Evolutionary conservation across 2,888 invertebrate species (phyloP), one percentile per base, ranked within the genome.

Genomic region (Arge pagana): DNA sequence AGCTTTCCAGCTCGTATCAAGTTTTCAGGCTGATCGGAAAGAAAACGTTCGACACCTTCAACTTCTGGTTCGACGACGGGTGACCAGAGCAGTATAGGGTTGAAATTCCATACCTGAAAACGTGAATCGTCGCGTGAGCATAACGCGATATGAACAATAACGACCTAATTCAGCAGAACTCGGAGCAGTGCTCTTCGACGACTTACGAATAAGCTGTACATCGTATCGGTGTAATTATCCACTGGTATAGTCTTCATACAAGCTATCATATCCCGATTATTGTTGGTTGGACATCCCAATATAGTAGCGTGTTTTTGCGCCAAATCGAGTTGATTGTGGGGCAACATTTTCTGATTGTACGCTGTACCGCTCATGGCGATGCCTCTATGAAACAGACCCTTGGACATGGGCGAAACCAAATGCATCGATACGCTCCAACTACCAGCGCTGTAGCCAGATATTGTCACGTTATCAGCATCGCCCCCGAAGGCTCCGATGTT

Each of bases 401-500:
- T 79, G 1, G 85, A 83, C 83, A 88, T 83, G 0, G 87, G 85
- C 0, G 87, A 87, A 1, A 70, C 21, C 61, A 72, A 52, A 57
- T 81, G 81, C 5, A 80, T 54, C 3, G 74, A 65, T 0, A 77
- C 77, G 55, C 79, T 79, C 56, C 72, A 68, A 1, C 69, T 73
- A 5, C 81, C 81, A 3, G 77, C 75, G 55, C 79, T 78, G 71
- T 83, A 83, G 0, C 89, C 89, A 1, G 82, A 67, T 11, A 88
- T 73, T 0, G 88, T 88, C 1, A 89, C 83, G 0, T 77, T 75
- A 57, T 80, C 76, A 0, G 86, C 83, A 74, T 88, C 82, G 2
- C 89, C 89, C 0, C 88, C 87, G 64, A 88, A 89, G 0, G 82
- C 74, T 0, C 77, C 81, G 41, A 88, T 86, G 63, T 88, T 86